Evolutionary conservation across 2,797 vertebrate species (phyloP), one percentile per base, ranked within the genome.

Genomic region (Hozukius guyotensis): DNA sequence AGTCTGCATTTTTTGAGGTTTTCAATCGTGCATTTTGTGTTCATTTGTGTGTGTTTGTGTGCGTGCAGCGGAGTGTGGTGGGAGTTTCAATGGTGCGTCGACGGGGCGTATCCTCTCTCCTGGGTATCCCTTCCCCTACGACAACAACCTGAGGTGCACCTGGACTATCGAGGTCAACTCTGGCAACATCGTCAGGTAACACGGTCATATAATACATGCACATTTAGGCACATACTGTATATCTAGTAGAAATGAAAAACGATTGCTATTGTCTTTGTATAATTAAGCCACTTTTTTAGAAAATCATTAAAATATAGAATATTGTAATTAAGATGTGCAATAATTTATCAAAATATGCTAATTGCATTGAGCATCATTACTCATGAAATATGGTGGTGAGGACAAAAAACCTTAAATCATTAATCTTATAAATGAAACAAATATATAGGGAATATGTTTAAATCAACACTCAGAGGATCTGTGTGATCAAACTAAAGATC

Each of bases 101-200:
- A 97, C 98, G 4, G 98, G 98, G 73, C 97, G 98, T 62, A 98
- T 99, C 87, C 95, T 99, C 64, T 99, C 98, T 73, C 98, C 98
- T 20, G 98, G 98, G 1, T 99, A 99, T 86, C 98, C 98, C 18
- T 99, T 99, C 87, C 98, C 98, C 0, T 99, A 99, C 62, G 98
- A 99, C 95, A 99, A 99, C 95, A 99, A 99, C 88, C 95, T 99
- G 29, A 96, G 96, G 18, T 99, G 98, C 91, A 96, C 97, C 63
- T 99, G 98, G 98, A 96, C 96, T 87, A 98, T 99, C 68, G 97
- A 98, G 93, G 98, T 99, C 80, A 97, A 96, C 86, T 95, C 97
- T 72, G 98, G 98, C 70, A 99, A 98, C 92, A 99, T 98, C 72
- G 98, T 99, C 93, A 99, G 98, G 98, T 99, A 97, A 87, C 8